Evolutionary conservation across 2,888 invertebrate genomes (phyloP).

Genomic region (Amblyjoppa proteus): DNA sequence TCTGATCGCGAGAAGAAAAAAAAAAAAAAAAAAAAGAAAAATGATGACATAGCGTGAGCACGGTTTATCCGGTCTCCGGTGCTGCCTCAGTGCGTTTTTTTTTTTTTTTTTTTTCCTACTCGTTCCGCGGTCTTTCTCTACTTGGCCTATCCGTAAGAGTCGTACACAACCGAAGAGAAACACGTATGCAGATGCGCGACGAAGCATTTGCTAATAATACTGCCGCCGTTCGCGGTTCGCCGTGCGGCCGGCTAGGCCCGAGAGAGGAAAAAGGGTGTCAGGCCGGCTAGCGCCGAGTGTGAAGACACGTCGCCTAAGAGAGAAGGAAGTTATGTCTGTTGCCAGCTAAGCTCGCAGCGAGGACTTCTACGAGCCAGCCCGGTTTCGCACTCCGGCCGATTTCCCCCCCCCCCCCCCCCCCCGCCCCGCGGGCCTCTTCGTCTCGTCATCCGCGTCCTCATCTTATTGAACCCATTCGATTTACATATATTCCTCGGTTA

Average conservation of each 20-base stretch:
- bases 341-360: conserved; percentile 7
- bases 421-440: neutral
- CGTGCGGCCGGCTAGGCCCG: conserved; percentile 72
- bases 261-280: conserved; percentile 77
- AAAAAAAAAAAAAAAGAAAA: neutral
- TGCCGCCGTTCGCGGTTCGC: conserved; percentile 48
- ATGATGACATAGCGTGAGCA: conserved; percentile 28
- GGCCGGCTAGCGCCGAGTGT: conserved; percentile 30
- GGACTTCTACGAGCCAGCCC: neutral
- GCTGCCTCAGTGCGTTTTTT: conserved; percentile 4
- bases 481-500: neutral
- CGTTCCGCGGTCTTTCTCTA: conserved; percentile 67
- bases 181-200: conserved; percentile 52
- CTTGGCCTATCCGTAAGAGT: conserved; percentile 67
- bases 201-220: conserved; percentile 79
- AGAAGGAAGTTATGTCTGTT: conserved; percentile 7
- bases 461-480: conserved; percentile 2
- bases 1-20: neutral
- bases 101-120: conserved; percentile 7
- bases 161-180: conserved; percentile 61
- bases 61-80: conserved; percentile 54
- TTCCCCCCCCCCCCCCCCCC: too few relatives aligned
- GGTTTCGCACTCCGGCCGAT: neutral
- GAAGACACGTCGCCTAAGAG: conserved; percentile 2
- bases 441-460: conserved; percentile 6